Evolutionary conservation across 2,113 vertebrate species (phyloP), one percentile per base, ranked within the genome.

Genomic region (Trogon melanurus): DNA sequence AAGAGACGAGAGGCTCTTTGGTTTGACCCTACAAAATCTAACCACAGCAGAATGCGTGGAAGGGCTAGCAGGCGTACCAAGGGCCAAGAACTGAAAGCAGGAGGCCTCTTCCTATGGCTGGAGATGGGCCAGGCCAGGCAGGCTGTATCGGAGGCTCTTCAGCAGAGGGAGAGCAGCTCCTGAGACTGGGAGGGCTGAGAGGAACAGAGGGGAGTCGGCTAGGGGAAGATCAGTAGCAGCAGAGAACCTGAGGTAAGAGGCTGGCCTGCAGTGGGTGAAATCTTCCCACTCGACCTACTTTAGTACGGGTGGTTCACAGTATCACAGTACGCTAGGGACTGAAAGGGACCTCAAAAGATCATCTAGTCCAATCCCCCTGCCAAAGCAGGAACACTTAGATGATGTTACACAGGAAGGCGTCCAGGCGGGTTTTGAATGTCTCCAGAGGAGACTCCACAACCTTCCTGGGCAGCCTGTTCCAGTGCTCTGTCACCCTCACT

Each of bases 91-190:
- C 32, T 87, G 51, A 82, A 91, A 82, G 34, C 36, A 88, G 20
- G 29, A 34, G 60, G 62, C 18, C 50, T 83, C 78, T 90, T 67
- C 79, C 54, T 75, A 41, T 56, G 84, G 36, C 41, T 44, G 85
- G 89, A 92, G 57, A 53, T 57, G 78, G 75, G 73, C 85, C 96
- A 91, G 81, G 80, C 58, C 70, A 81, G 79, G 61, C 82, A 97
- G 89, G 90, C 94, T 80, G 53, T 79, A 65, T 89, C 26, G 30
- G 75, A 82, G 85, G 90, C 73, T 93, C 69, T 57, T 82, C 15
- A 2, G 32, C 93, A 66, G 9, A 72, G 23, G 16, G 26, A 58
- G 58, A 73, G 41, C 3, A 0, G 23, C 16, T 85, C 30, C 61
- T 51, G 48, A 51, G 51, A 64, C 25, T 61, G 50, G n/a, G 15